A percentile compares a stretch with the other conserved stretches of the same genome.
These are phyloP conservation scores for Acanthopleura granulata DNA, from an alignment of 2,888 invertebrate species.

Conservation along the genomic window DNA sequence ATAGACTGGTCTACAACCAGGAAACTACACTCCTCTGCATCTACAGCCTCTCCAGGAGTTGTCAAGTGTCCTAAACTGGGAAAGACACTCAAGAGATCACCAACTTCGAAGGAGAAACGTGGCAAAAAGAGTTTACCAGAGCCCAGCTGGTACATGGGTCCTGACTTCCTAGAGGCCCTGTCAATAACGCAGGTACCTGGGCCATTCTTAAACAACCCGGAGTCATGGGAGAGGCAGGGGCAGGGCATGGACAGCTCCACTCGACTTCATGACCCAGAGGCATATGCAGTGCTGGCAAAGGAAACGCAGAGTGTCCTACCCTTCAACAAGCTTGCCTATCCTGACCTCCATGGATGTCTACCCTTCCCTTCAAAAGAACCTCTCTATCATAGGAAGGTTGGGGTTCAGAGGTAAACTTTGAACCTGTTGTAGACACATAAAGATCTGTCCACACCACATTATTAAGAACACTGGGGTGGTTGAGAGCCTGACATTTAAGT, in stretches of 20 bases:
- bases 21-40: background rate
- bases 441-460: no score
- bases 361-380: conserved; percentile 74
- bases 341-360: conserved; percentile 77
- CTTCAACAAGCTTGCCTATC: conserved; percentile 83
- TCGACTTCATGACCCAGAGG: conserved; percentile 48
- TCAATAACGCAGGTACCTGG: conserved; percentile 46
- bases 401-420: conserved; percentile 71
- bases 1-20: conserved; percentile 42
- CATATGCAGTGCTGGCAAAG: conserved; percentile 60
- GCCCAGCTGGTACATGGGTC: background rate
- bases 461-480: no score
- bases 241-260: background rate
- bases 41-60: background rate
- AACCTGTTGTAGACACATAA: no score
- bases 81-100: conserved; percentile 36
- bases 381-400: conserved; percentile 74
- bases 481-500: no score
- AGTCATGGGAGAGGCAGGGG: background rate
- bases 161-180: conserved; percentile 42
- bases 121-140: conserved; percentile 21
- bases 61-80: background rate
- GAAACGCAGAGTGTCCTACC: conserved; percentile 75
- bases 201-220: conserved; percentile 4
- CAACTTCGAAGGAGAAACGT: conserved; percentile 19